Evolutionary conservation across 2,113 vertebrate species (phyloP), one percentile per base, ranked within the genome.

Genomic region (Triplophysa tibetana): DNA sequence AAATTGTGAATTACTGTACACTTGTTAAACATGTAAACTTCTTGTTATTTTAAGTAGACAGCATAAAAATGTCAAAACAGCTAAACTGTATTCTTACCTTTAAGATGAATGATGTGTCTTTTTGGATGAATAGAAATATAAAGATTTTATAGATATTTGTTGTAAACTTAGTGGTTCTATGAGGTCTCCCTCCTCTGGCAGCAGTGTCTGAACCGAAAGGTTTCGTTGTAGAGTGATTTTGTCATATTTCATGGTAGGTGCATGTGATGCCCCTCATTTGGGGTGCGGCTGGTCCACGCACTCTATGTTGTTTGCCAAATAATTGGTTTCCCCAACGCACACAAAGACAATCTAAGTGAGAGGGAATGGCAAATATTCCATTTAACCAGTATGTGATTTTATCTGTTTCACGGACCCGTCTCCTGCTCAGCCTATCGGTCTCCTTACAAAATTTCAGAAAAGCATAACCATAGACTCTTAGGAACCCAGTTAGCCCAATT

Each of bases 221-320:
- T 50, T 62, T 50, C 19, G 41, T 48, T 48, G 50, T 16, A 7
- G 41, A 60, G 17, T 63, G 73, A 17, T 48, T 75, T 26, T 45
- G 60, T 29, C 4, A 63, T 50, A 48, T 75, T 75, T 63, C 73
- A 75, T 75, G 73, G 41, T 75, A 50, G 73, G 23, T 75, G 60
- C 73, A 75, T 75, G 73, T 75, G 73, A 75, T 75, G 60, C 60
- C 41, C 41, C 38, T 48, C 58, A 29, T 75, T 63, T 63, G 63
- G 73, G 73, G 73, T 63, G 73, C 17, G 73, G 60, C 41, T 7
- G 23, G 24, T 26, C 16, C 38, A 62, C 23, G 2, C 9, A 60
- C 4, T 58, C 29, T 73, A 41, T 10, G 21, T 26, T 26, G 56
- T 63, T 61, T 58, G 52, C 26, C 26, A 56, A 38, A 17, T 73